Conservation (phyloP, 2,113 vertebrate genomes). For the Cairina moschata region DNA sequence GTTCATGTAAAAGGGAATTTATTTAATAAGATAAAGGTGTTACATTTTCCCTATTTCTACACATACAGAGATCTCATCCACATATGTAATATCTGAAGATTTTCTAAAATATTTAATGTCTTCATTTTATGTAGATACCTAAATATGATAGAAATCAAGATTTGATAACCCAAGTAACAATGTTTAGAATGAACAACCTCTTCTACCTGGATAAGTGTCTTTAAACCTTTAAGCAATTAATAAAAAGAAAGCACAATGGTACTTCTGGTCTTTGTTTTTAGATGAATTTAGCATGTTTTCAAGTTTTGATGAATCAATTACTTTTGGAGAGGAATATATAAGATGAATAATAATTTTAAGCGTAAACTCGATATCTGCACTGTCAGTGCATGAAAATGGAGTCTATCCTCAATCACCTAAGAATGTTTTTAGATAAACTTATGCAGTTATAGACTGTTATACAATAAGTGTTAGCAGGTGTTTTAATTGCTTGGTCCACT, state of each 20-base stretch:
- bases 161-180: background rate
- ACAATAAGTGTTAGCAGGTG: background rate
- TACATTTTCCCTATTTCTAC: background rate
- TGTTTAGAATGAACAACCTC: background rate
- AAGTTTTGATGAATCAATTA: background rate
- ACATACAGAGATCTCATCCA: background rate
- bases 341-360: background rate
- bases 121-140: background rate
- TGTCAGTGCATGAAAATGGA: fast-evolving
- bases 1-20: background rate
- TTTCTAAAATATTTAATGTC: background rate
- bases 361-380: background rate
- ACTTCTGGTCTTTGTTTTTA: background rate
- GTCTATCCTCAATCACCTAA: background rate
- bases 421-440: background rate
- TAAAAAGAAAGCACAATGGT: background rate
- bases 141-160: background rate
- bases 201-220: background rate
- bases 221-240: background rate
- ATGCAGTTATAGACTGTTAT: background rate
- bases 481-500: background rate
- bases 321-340: background rate
- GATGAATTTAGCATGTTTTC: background rate
- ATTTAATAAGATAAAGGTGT: background rate
- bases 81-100: background rate